Evolutionary conservation across 1,140 invertebrate genomes (phyloP), one percentile per base, ranked within the genome.

Genomic region (Muscidifurax raptorellus): DNA sequence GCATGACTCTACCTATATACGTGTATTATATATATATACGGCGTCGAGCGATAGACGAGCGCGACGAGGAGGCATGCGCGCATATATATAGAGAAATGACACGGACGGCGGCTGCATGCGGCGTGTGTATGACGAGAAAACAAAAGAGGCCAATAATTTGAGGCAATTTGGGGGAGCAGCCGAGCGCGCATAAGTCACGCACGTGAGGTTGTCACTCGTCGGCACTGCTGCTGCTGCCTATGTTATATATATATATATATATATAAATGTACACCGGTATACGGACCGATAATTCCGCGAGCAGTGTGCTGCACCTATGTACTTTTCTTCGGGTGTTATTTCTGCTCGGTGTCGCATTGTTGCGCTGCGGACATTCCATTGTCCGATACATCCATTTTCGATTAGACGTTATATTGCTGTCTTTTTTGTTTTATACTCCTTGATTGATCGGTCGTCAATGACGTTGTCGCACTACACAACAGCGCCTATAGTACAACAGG

Each of bases 101-200:
- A 91, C 90, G 89, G 87, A 90, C 91, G 89, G 87, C 30, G 30
- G 32, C 40, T 22, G 59, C 83, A 86, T 87, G 85, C 89, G 90
- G 90, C 89, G 89, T 88, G 88, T 82, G 87, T 91, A 92, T 91
- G 91, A 92, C 91, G 90, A 88, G 89, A 91, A 92, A 92, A 93
- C 91, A 93, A 92, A 92, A 92, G 91, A 92, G 91, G 90, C 91
- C 92, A 92, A 92, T 92, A 93, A 93, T 93, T 93, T 93, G 87
- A 90, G 88, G 89, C 90, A 93, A 93, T 93, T 93, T 93, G 91
- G 87, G 89, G 86, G 91, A 67, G 85, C 87, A 80, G 82, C 85
- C 86, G 86, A 12, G 90, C 88, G 90, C 90, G 91, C 90, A 91
- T 89, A 88, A 88, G 88, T 87, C 89, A 87, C 86, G 87, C 77